Conservation (phyloP, 2,888 invertebrate species). For the Diaphora mendica region DNA sequence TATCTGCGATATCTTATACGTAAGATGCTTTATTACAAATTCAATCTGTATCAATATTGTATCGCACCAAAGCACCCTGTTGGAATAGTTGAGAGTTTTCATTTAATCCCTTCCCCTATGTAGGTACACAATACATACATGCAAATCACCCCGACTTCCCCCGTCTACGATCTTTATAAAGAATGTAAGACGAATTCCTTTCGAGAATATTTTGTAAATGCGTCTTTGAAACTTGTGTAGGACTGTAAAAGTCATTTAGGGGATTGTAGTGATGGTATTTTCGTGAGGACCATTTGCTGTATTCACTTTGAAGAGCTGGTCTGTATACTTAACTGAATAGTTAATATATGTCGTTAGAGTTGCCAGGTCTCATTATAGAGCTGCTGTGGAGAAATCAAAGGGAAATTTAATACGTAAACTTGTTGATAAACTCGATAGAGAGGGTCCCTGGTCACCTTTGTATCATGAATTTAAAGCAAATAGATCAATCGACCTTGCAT, state of each 20-base stretch:
- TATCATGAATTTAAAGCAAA: no score
- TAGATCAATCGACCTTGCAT: no score
- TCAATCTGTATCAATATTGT: constrained; percentile 49
- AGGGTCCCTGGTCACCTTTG: no score
- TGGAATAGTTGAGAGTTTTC: constrained; percentile 56
- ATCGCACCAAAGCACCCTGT: constrained; percentile 34
- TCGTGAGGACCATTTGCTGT: neutral
- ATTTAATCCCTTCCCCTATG: constrained; percentile 55
- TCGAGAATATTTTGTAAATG: constrained; percentile 45
- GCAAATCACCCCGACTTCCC: constrained; percentile 65
- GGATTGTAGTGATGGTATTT: neutral
- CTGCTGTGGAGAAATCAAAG: no score
- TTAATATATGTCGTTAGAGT: no score
- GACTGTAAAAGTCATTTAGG: neutral
- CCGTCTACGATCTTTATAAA: constrained; percentile 68
- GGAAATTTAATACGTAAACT: no score
- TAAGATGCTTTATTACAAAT: constrained; percentile 27
- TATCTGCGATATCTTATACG: neutral
- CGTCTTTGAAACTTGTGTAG: neutral
- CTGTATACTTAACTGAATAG: neutral
- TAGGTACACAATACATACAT: constrained; percentile 53
- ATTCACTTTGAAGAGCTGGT: neutral
- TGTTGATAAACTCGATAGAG: no score
- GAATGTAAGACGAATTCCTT: constrained; percentile 66
- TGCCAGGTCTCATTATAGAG: no score